A percentile compares a stretch with the other conserved stretches of the same genome.
phyloP scores from a whole-genome alignment of 2,113 vertebrate genomes.

The Aix galericulata region DNA sequence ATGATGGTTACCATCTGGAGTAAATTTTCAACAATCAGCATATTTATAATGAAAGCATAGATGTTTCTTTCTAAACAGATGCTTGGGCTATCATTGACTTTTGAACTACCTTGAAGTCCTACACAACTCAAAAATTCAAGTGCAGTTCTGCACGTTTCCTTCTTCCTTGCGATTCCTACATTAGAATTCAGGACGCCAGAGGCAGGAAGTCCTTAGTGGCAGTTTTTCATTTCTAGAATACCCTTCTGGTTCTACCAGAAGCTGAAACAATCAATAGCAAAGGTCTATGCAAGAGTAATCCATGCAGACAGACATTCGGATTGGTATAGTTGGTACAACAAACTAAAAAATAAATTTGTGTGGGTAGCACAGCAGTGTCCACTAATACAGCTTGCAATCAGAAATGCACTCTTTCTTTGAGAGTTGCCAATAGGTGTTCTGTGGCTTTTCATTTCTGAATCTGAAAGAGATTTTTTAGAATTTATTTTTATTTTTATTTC shows the following conservation, averaged over 20 bases:
- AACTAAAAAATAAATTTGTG: not conserved
- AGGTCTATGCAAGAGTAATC: not conserved
- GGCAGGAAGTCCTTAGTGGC: not conserved
- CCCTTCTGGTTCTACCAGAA: not conserved
- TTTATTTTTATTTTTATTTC: not conserved
- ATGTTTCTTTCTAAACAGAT: not conserved
- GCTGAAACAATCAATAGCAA: not conserved
- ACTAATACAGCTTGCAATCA: not conserved
- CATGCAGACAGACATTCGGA: not conserved
- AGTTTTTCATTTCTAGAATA: not conserved
- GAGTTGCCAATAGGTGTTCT: not conserved
- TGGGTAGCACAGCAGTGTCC: not conserved
- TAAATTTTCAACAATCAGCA: slow-evolving; percentile 15
- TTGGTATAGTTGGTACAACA: not conserved
- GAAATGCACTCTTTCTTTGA: not conserved
- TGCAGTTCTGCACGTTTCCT: not conserved
- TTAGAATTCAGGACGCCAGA: not conserved
- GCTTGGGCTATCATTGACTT: not conserved
- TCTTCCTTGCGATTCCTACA: not conserved
- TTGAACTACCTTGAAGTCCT: not conserved
- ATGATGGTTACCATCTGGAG: slow-evolving; percentile 55
- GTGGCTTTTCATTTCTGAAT: not conserved
- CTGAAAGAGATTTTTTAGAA: not conserved
- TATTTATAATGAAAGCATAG: not conserved
- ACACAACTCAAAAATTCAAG: not conserved